Base-by-base conservation (phyloP, 2,797 vertebrate genomes). In the Hylomyscus alleni region DNA sequence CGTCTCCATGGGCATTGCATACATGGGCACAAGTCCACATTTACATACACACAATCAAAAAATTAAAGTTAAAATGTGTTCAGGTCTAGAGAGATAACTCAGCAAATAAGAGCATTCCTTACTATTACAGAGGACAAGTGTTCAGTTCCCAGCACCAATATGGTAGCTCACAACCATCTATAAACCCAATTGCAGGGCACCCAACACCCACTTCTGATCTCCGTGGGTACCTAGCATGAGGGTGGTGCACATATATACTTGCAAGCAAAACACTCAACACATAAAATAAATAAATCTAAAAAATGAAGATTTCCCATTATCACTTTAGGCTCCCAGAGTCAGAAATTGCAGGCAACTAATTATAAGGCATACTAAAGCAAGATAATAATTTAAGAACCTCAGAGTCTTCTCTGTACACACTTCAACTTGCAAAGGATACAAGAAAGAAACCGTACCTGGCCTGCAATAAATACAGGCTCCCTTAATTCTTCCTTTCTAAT, bases 221-320 rank as follows among this genome's bases (percentile, higher is more conserved):
- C 83, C 50, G 14, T 67, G 19, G 58, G 19, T 31, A n/a, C 29
- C 40, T 12, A 50, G 60, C 60, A n/a, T 22, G 40, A 85, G 67
- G n/a, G 60, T n/a, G 44, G 3, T n/a, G 44, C 29, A n/a, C 82
- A 65, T 47, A 67, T 40, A 67, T 4, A 50, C 29, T 12, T 50
- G 60, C 29, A 84, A 15, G 17, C 60, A 62, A 47, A 67, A 67
- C 60, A 50, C 17, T 84, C 19, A 85, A 67, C 11, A 65, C 44
- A 85, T 24, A 20, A 58, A 82, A 44, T 82, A 58, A 67, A 65
- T 85, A 67, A 13, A 34, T 83, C 14, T 44, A 31, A 44, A 84
- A 62, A 47, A 19, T 52, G n/a, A 62, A 89, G 44, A 95, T 93
- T 77, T 60, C 22, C 50, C 37, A 80, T 24, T 69, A 62, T 96